Percentiles rank a stretch among this genome's conserved stretches.
Evolutionary conservation across 2,888 invertebrate genomes (phyloP).

Genomic region (Dynastes grantii): DNA sequence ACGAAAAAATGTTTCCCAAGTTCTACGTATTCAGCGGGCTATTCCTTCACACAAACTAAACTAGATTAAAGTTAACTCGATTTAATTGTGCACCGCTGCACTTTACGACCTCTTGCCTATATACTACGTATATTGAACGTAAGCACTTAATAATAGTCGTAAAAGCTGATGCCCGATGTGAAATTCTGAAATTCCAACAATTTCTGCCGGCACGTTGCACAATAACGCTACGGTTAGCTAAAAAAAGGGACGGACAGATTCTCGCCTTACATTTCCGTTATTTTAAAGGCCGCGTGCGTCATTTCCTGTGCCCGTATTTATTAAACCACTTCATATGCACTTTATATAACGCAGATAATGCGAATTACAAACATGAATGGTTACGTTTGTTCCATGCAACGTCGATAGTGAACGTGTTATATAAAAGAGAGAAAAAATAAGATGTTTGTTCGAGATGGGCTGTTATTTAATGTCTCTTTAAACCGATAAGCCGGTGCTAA

Average conservation of each 20-base stretch:
- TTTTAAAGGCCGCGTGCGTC: constrained; percentile 23
- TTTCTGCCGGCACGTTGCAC: constrained; percentile 12
- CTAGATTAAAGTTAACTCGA: constrained; percentile 1
- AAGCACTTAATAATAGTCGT: not conserved
- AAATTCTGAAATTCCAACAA: constrained; percentile 16
- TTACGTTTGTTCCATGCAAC: not conserved
- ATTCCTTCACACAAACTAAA: not conserved
- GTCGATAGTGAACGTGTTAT: too few species aligned
- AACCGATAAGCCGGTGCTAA: constrained; percentile 12
- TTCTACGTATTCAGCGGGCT: too few species aligned
- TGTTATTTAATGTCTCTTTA: constrained; percentile 19
- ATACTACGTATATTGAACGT: too few species aligned
- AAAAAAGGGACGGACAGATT: not conserved
- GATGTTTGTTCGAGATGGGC: not conserved
- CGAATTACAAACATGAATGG: constrained; percentile 22
- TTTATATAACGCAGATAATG: constrained; percentile 10
- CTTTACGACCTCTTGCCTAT: constrained; percentile 6
- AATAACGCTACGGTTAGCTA: constrained; percentile 2
- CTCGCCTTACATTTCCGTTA: constrained; percentile 34
- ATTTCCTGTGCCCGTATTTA: constrained; percentile 22
- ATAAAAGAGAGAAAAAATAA: not conserved
- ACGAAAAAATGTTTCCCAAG: too few species aligned
- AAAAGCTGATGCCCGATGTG: not conserved
- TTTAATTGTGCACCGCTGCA: constrained; percentile 4
- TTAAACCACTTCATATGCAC: constrained; percentile 26